Base-by-base conservation (phyloP, 2,888 invertebrate genomes). In the Cheilosia pagana region DNA sequence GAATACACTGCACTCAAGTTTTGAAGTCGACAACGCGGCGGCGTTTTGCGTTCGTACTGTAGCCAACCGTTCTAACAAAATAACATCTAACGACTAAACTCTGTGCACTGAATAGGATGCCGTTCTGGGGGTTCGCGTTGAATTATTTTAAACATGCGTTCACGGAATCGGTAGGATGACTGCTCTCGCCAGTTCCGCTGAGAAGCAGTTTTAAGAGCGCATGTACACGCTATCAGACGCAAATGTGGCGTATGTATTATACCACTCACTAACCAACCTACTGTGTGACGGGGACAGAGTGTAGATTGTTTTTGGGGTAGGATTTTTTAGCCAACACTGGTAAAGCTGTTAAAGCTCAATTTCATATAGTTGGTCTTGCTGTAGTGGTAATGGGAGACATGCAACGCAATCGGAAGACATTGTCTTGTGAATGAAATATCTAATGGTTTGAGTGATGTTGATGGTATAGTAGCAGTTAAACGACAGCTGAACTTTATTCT, bases 161-260 rank as follows among this genome's bases (percentile, higher is more conserved):
- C 59, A 31, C 83, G 72, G 62, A 72, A 52, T 83, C 43, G 55
- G 63, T 31, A 57, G 21, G 57, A 39, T 48, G 57, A 59, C 70
- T 83, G 31, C 45, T 79, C 70, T 52, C 39, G 25, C n/a, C 25
- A 14, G n/a, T 50, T 52, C 62, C 5, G 31, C 16, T 63, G 45
- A 70, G 21, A 67, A 82, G 19, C 31, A 41, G 39, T 65, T 57
- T 63, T 41, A 55, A 65, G 57, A 76, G 82, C 82, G 62, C 72
- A 57, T 60, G 77, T 19, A 53, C 65, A 12, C 28, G 28, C 41
- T 45, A 8, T 8, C 16, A 19, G 19, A 45, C 16, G 39, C 8
- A 41, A 41, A 52, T 52, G 7, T 50, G 65, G 53, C 41, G 41
- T 50, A 63, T 60, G 12, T 48, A 19, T 1, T 28, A 0, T 45